Conservation (phyloP, 2,113 vertebrate species). For the Heloderma charlesbogerti region DNA sequence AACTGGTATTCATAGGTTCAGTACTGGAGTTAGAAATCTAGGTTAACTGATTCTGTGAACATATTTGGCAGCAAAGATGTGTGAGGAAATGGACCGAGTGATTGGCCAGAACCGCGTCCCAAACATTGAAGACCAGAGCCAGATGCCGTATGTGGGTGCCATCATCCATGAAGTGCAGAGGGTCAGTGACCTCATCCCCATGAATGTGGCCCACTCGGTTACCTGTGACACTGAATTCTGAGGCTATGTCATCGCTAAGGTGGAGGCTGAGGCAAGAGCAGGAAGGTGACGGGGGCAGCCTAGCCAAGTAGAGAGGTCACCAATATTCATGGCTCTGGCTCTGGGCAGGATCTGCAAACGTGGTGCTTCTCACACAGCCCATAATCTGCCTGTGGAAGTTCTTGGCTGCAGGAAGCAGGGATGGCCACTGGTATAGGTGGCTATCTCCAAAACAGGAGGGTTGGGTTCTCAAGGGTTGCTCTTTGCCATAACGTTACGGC, state of each 20-base stretch:
- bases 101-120: conserved; percentile 50
- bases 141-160: conserved; percentile 70
- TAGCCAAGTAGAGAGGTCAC: neutral
- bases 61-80: conserved; percentile 59
- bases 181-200: conserved; percentile 57
- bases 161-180: conserved; percentile 75
- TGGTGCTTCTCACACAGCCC: neutral
- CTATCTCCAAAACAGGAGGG: too few relatives aligned
- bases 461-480: too few relatives aligned
- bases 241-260: conserved; percentile 68
- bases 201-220: conserved; percentile 60
- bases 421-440: too few relatives aligned
- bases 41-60: neutral
- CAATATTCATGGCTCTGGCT: neutral
- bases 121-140: conserved; percentile 51
- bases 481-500: too few relatives aligned
- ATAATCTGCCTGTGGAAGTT: too few relatives aligned
- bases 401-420: too few relatives aligned
- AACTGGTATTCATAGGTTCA: too few relatives aligned
- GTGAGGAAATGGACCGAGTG: conserved; percentile 67
- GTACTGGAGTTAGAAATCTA: neutral
- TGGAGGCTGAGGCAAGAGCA: neutral
- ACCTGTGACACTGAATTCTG: conserved; percentile 60
- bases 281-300: neutral
- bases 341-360: neutral